Conservation (phyloP, 2,888 invertebrate species). For the Scelioninae gen. 2 region DNA sequence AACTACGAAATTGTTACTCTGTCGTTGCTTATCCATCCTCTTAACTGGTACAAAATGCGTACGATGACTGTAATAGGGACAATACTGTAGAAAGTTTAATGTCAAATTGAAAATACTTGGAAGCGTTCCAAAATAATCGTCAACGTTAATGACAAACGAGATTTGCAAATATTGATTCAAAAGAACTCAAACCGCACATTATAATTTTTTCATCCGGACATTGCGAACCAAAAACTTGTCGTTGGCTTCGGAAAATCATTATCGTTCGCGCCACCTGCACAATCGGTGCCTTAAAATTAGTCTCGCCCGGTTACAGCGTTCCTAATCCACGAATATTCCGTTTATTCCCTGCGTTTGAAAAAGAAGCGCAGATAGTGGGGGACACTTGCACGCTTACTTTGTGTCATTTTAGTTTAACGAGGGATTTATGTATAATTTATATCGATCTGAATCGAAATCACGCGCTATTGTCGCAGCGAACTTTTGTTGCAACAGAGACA, state of each 20-base stretch:
- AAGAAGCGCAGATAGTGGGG: constrained; percentile 12
- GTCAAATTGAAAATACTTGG: no score
- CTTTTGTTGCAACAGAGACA: constrained; percentile 22
- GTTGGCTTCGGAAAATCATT: no score
- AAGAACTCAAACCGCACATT: no score
- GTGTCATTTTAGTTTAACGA: constrained; percentile 11
- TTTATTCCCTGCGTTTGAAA: constrained; percentile 14
- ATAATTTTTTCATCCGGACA: no score
- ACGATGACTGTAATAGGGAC: no score
- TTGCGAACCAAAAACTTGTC: neutral
- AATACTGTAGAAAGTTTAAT: no score
- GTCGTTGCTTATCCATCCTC: no score
- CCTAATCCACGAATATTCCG: constrained; percentile 13
- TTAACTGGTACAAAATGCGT: no score
- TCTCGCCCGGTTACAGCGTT: constrained; percentile 6
- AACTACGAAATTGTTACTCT: no score
- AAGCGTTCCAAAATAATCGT: no score
- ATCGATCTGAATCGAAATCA: constrained; percentile 32
- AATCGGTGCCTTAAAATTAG: constrained; percentile 1
- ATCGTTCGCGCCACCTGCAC: no score
- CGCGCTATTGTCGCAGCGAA: constrained; percentile 15
- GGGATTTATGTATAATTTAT: constrained; percentile 19
- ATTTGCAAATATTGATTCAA: no score
- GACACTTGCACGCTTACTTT: constrained; percentile 38
- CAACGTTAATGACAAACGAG: neutral